A percentile compares a stretch with the other conserved stretches of the same genome.
Evolutionary conservation across 2,888 invertebrate genomes (phyloP).

Genomic region (Chaitophorus viminalis): DNA sequence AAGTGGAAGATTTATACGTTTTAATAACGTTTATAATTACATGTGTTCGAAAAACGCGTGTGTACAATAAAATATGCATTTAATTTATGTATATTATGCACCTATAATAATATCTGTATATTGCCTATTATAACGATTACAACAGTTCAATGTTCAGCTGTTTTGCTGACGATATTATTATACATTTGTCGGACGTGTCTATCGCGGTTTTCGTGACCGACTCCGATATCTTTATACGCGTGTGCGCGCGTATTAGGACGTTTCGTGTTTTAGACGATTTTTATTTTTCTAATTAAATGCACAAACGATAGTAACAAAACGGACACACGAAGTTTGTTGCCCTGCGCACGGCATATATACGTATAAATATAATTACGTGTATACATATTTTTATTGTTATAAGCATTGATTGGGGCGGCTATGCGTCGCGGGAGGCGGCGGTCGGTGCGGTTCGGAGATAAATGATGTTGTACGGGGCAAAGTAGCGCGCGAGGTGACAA

Average conservation of each 20-base stretch:
- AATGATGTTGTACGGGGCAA: slow-evolving; percentile 38
- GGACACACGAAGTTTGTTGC: not conserved
- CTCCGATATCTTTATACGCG: not conserved
- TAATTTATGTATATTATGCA: too few relatives aligned
- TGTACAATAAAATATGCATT: too few relatives aligned
- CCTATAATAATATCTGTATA: too few relatives aligned
- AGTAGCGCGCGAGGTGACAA: slow-evolving; percentile 49
- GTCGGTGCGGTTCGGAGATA: slow-evolving; percentile 38
- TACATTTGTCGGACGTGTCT: slow-evolving; percentile 21
- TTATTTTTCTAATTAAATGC: not conserved
- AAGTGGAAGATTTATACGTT: too few relatives aligned
- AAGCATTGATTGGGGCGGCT: slow-evolving; percentile 3
- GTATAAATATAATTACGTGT: not conserved
- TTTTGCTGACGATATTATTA: not conserved
- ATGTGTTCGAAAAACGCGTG: too few relatives aligned
- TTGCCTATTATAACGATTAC: not conserved
- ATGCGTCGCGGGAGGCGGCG: not conserved
- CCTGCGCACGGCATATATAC: not conserved
- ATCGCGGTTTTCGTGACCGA: slow-evolving; percentile 39
- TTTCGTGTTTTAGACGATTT: slow-evolving; percentile 40
- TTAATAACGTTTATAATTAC: too few relatives aligned
- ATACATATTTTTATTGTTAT: not conserved
- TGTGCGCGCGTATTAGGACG: not conserved
- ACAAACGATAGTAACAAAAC: not conserved
- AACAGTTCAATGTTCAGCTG: not conserved